Evolutionary conservation across 2,113 vertebrate genomes (phyloP).

Genomic region (Cardinalis cardinalis): DNA sequence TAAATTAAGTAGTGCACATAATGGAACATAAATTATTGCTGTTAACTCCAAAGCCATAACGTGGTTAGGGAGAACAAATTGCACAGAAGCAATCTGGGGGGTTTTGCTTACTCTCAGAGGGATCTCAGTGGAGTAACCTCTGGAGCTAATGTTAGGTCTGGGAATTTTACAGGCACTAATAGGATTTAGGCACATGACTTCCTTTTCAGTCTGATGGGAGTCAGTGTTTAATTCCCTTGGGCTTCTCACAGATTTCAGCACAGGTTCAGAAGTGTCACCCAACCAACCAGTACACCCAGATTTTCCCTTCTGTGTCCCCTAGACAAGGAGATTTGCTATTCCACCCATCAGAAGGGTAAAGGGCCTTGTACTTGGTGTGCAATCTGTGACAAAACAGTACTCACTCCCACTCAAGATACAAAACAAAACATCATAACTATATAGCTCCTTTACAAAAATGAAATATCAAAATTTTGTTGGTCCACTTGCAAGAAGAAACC

Average conservation of each 20-base stretch:
- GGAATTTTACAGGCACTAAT: slow-evolving; percentile 36
- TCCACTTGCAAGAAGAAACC: neutral
- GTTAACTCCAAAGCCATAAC: neutral
- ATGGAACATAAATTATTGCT: slow-evolving; percentile 19
- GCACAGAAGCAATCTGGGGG: neutral
- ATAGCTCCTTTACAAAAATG: neutral
- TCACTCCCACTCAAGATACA: neutral
- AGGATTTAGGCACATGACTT: slow-evolving; percentile 40
- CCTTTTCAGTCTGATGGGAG: neutral
- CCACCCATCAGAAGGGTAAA: neutral
- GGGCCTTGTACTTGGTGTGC: neutral
- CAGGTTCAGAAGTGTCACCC: neutral
- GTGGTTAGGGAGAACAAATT: neutral
- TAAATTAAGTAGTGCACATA: neutral
- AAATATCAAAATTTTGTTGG: neutral
- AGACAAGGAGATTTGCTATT: neutral
- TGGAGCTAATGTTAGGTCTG: slow-evolving; percentile 21
- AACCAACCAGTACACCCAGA: neutral
- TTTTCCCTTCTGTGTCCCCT: neutral
- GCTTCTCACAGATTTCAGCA: neutral
- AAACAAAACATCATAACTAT: neutral
- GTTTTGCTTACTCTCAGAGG: neutral
- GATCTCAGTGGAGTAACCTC: neutral
- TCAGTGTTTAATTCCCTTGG: slow-evolving; percentile 8
- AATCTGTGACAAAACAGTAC: neutral